phyloP scores from a whole-genome alignment of 2,113 vertebrate species.

The Eptesicus fuscus region DNA sequence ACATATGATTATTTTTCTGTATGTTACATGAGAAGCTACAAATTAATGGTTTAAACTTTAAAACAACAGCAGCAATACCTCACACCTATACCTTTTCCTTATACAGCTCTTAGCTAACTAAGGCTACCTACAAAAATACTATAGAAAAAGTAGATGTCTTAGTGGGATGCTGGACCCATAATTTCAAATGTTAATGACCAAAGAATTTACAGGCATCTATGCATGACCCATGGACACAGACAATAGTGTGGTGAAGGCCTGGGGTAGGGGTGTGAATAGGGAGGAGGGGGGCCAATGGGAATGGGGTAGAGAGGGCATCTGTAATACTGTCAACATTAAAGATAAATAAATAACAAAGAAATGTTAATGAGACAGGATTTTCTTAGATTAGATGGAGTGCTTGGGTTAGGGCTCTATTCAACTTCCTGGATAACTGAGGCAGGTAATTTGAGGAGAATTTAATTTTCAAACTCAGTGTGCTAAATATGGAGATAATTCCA shows the following conservation, averaged over 20 bases:
- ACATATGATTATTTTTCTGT: conserved; percentile 38
- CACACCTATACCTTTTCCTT: not conserved
- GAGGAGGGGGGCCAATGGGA: too few relatives aligned
- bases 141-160: not conserved
- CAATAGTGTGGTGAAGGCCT: too few relatives aligned
- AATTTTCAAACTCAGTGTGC: not conserved
- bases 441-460: not conserved
- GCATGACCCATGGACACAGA: too few relatives aligned
- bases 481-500: conserved; percentile 14
- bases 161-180: not conserved
- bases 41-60: conserved; percentile 59
- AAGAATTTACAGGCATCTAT: too few relatives aligned
- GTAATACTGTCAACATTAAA: too few relatives aligned
- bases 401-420: conserved; percentile 31
- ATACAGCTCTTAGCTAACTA: not conserved
- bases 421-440: conserved; percentile 60
- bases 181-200: not conserved
- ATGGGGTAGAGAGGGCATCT: too few relatives aligned
- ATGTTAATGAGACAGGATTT: not conserved
- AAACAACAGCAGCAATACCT: not conserved
- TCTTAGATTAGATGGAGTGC: not conserved
- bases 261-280: too few relatives aligned
- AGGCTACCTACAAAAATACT: not conserved
- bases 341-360: not conserved
- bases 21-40: conserved; percentile 47